A percentile compares a stretch with the other conserved stretches of the same genome.
Evolutionary conservation across 2,797 vertebrate species (phyloP).

Genomic region (Mormyrus hasselquistii): DNA sequence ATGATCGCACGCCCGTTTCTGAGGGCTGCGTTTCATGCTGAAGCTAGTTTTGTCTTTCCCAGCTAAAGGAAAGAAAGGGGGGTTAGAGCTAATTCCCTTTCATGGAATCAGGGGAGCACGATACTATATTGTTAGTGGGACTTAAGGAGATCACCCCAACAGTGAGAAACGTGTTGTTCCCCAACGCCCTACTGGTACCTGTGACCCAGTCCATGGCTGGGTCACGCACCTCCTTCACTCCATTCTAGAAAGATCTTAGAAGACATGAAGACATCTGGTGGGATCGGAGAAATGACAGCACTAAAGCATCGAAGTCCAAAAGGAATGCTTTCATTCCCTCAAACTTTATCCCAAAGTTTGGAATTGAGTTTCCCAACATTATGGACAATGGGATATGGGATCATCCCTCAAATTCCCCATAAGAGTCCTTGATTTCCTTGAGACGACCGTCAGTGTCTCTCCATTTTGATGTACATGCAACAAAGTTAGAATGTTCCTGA

Average conservation of each 20-base stretch:
- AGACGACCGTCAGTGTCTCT: neutral
- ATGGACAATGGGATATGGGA: neutral
- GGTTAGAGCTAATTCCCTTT: slow-evolving; percentile 33
- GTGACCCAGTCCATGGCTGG: slow-evolving; percentile 28
- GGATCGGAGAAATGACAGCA: slow-evolving; percentile 58
- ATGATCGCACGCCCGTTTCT: slow-evolving; percentile 51
- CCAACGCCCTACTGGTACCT: neutral
- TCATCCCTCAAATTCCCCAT: slow-evolving; percentile 36
- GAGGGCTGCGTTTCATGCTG: slow-evolving; percentile 46
- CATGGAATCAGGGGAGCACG: neutral
- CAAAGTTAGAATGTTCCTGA: neutral
- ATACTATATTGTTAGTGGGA: neutral
- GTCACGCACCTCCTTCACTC: slow-evolving; percentile 23
- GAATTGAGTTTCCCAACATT: slow-evolving; percentile 33
- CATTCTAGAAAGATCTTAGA: slow-evolving; percentile 46
- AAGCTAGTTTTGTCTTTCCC: slow-evolving; percentile 22
- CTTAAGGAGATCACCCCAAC: slow-evolving; percentile 17
- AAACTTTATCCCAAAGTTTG: slow-evolving; percentile 69
- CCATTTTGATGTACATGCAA: neutral
- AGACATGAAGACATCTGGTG: slow-evolving; percentile 48
- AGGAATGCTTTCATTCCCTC: slow-evolving; percentile 35
- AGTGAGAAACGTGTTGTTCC: neutral
- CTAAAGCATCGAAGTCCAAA: slow-evolving; percentile 48
- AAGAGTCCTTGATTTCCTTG: neutral
- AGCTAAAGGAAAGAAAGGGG: slow-evolving; percentile 22